Conservation (phyloP, 2,113 vertebrate species). For the Plotosus lineatus region DNA sequence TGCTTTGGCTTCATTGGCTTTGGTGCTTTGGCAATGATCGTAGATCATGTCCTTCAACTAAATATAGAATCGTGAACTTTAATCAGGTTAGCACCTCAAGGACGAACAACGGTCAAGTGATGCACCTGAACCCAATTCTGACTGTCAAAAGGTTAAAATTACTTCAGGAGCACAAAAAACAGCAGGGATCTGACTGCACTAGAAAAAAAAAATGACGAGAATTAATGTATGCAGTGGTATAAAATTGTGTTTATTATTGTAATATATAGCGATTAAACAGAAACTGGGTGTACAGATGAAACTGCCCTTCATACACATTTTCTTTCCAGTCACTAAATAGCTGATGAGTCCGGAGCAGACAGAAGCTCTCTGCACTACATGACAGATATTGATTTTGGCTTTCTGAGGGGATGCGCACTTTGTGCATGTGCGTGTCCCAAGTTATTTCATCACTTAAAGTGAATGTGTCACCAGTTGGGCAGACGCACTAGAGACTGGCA, state of each 20-base stretch:
- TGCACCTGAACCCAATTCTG: not conserved
- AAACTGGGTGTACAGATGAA: not conserved
- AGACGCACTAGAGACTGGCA: too few relatives aligned
- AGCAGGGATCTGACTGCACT: not conserved
- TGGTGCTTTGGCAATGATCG: not conserved
- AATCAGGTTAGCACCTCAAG: not conserved
- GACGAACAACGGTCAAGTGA: not conserved
- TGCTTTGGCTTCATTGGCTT: not conserved
- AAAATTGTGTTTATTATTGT: not conserved
- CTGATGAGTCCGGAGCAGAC: slow-evolving; percentile 24
- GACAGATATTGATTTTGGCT: slow-evolving; percentile 21
- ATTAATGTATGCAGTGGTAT: not conserved
- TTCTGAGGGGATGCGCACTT: not conserved
- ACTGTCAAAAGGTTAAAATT: not conserved
- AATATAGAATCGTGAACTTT: not conserved
- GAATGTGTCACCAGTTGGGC: too few relatives aligned
- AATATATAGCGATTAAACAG: not conserved
- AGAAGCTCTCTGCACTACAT: slow-evolving; percentile 22
- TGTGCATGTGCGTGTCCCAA: not conserved
- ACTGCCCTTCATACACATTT: not conserved
- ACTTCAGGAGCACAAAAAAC: not conserved
- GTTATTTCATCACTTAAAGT: not conserved
- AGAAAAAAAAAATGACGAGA: not conserved
- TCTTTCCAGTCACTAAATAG: slow-evolving; percentile 3
- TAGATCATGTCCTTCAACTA: not conserved